Percentiles rank a stretch among this genome's conserved stretches.
Conservation (phyloP, 2,888 invertebrate genomes). For the Agrochola macilenta region DNA sequence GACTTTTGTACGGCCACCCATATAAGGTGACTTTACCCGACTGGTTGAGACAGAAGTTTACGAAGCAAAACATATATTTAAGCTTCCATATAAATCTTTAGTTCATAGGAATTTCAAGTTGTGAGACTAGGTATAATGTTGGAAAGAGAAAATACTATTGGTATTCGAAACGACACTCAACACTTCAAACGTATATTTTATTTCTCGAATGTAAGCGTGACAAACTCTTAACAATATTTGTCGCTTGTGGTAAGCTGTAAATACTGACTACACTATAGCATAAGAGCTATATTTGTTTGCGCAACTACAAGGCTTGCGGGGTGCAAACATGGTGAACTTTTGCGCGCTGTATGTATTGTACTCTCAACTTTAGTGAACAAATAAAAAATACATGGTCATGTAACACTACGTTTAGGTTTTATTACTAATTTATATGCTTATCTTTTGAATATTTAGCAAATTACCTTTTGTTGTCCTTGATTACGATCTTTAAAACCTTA, state of each 20-base stretch:
- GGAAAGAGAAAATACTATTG: slow-evolving; percentile 2
- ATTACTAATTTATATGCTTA: slow-evolving; percentile 44
- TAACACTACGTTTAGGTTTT: slow-evolving; percentile 44
- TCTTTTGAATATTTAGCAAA: slow-evolving; percentile 47
- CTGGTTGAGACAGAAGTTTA: not conserved
- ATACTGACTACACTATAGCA: slow-evolving; percentile 38
- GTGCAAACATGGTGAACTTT: slow-evolving; percentile 55
- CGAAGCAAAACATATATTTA: not conserved
- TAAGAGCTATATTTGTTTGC: slow-evolving; percentile 52
- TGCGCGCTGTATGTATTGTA: slow-evolving; percentile 39
- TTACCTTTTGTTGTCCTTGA: slow-evolving; percentile 56
- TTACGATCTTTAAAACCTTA: slow-evolving; percentile 28
- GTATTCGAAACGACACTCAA: slow-evolving; percentile 31
- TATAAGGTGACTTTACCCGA: slow-evolving; percentile 14
- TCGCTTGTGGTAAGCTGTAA: slow-evolving; percentile 40
- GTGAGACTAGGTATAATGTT: not conserved
- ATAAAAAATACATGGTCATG: slow-evolving; percentile 54
- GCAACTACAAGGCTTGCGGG: slow-evolving; percentile 47
- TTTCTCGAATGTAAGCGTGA: slow-evolving; percentile 24
- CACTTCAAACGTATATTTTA: slow-evolving; percentile 38
- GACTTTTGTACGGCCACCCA: slow-evolving; percentile 21
- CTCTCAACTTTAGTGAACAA: slow-evolving; percentile 46
- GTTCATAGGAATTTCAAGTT: not conserved
- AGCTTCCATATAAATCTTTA: not conserved
- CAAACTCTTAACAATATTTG: slow-evolving; percentile 44